phyloP scores from a whole-genome alignment of 2,888 invertebrate genomes.

The Trachelus iudaicus region DNA sequence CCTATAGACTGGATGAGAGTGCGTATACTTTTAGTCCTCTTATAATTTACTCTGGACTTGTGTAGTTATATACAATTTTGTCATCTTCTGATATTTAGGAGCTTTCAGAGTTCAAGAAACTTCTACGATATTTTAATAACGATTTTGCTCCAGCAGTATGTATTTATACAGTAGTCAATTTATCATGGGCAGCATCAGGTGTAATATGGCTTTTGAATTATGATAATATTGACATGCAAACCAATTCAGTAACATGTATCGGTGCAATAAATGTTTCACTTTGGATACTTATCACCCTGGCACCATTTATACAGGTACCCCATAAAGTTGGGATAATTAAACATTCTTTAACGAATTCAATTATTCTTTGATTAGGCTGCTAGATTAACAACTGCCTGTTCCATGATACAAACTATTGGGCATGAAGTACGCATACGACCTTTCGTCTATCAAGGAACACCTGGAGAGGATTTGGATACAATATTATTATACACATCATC shows the following conservation, averaged over 20 bases:
- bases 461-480: conserved; percentile 80
- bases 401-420: conserved; percentile 78
- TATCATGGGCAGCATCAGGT: conserved; percentile 79
- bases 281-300: conserved; percentile 75
- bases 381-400: conserved; percentile 78
- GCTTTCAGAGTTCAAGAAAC: conserved; percentile 81
- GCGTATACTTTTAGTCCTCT: conserved; percentile 32
- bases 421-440: conserved; percentile 83
- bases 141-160: conserved; percentile 82
- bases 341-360: conserved; percentile 1
- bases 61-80: not conserved
- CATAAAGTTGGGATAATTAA: not conserved
- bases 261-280: conserved; percentile 72
- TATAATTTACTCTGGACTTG: not conserved
- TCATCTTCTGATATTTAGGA: conserved; percentile 69
- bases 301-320: conserved; percentile 78
- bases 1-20: conserved; percentile 85
- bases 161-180: conserved; percentile 79
- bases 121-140: conserved; percentile 81
- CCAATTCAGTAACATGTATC: conserved; percentile 71
- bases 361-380: conserved; percentile 73
- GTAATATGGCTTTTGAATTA: conserved; percentile 74
- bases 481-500: conserved; percentile 82
- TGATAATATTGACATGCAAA: conserved; percentile 71
- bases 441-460: conserved; percentile 82